Evolutionary conservation across 2,113 vertebrate species (phyloP).

Genomic region (Hippocampus zosterae): DNA sequence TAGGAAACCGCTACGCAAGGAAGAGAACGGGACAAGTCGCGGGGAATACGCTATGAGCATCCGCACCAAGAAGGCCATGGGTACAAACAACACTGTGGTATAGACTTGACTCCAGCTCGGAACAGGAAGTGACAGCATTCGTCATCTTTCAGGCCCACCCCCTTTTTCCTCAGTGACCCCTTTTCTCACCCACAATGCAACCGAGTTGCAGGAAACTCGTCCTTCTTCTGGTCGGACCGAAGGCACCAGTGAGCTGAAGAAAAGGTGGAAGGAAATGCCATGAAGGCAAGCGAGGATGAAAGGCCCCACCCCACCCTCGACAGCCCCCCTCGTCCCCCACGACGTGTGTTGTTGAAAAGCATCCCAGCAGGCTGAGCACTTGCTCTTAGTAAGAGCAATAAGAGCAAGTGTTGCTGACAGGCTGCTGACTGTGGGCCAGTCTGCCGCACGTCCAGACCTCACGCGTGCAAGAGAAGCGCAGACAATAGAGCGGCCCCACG

Average conservation of each 20-base stretch:
- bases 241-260: conserved; percentile 33
- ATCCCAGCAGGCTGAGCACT: conserved; percentile 64
- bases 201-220: conserved; percentile 45
- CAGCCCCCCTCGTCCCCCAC: conserved; percentile 18
- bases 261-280: conserved; percentile 33
- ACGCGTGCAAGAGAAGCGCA: conserved; percentile 61
- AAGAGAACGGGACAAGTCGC: conserved; percentile 89
- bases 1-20: conserved; percentile 97
- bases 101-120: conserved; percentile 62
- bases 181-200: conserved; percentile 44
- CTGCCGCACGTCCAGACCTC: conserved; percentile 65
- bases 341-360: conserved; percentile 44
- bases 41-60: conserved; percentile 98
- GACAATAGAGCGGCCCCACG: conserved; percentile 54
- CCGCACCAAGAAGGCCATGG: conserved; percentile 83
- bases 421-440: conserved; percentile 67
- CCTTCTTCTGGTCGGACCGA: conserved; percentile 48
- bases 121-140: conserved; percentile 38
- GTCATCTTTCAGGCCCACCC: conserved; percentile 25
- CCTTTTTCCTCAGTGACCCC: conserved; percentile 8
- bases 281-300: conserved; percentile 34
- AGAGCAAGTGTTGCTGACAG: conserved; percentile 72
- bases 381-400: conserved; percentile 74
- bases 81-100: conserved; percentile 84
- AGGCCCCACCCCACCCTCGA: conserved; percentile 32